phyloP scores from a whole-genome alignment of 2,113 vertebrate species.

The Osmerus eperlanus region DNA sequence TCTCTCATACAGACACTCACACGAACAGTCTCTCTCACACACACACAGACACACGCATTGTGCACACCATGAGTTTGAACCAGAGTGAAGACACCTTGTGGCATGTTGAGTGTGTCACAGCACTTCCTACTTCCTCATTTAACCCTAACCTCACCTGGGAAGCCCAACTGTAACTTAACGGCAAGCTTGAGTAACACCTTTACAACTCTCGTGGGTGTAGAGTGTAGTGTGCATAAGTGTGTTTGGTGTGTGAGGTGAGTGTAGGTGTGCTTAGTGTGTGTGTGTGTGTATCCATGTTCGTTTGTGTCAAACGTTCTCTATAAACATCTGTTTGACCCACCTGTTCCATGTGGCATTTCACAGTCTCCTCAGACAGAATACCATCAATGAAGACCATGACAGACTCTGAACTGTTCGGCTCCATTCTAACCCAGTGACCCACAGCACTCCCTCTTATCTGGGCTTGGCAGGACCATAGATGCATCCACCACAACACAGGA shows the following conservation, averaged over 20 bases:
- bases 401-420: neutral
- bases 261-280: neutral
- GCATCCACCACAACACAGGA: neutral
- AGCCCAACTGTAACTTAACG: slow-evolving; percentile 32
- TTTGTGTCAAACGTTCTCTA: slow-evolving; percentile 16
- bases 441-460: neutral
- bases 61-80: no score
- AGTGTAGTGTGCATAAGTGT: neutral
- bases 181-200: slow-evolving; percentile 21
- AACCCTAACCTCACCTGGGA: slow-evolving; percentile 46
- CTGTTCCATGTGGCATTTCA: slow-evolving; percentile 31
- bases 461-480: neutral
- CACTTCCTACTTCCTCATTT: slow-evolving; percentile 30
- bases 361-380: slow-evolving; percentile 15
- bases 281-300: slow-evolving; percentile 10
- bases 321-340: slow-evolving; percentile 40
- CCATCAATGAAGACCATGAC: slow-evolving; percentile 10
- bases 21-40: no score
- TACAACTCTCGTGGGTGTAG: slow-evolving; percentile 11
- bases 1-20: no score
- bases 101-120: slow-evolving; percentile 8
- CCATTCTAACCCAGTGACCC: neutral
- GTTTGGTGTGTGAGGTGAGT: neutral
- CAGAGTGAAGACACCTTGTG: neutral
- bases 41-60: no score